Evolutionary conservation across 2,888 invertebrate species (phyloP).

Genomic region (Cephus runcator): DNA sequence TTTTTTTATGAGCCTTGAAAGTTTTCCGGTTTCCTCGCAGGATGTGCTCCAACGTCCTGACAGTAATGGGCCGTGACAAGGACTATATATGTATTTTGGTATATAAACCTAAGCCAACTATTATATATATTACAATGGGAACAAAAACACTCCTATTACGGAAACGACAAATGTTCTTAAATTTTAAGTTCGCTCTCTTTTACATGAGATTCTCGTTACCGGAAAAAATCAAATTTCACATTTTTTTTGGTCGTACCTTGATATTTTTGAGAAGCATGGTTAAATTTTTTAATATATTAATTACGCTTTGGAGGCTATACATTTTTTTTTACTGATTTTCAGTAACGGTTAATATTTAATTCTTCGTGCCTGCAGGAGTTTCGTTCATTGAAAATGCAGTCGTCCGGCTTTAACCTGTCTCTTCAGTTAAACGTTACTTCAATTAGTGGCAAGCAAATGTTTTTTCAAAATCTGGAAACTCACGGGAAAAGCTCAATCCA

Average conservation of each 20-base stretch:
- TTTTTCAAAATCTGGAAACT: not conserved
- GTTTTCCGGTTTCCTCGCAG: not conserved
- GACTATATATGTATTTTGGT: not conserved
- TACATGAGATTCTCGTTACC: not conserved
- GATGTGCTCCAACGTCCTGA: not conserved
- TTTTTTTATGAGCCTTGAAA: not conserved
- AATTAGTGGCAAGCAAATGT: not conserved
- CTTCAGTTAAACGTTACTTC: not conserved
- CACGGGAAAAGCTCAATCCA: not conserved
- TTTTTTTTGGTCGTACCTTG: too few species aligned
- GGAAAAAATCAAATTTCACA: not conserved
- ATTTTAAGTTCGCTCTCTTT: not conserved
- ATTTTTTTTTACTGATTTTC: not conserved
- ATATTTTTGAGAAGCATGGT: too few species aligned
- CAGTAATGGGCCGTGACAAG: not conserved
- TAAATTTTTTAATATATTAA: not conserved
- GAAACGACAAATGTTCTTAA: not conserved
- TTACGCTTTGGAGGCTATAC: not conserved
- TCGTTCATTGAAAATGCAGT: not conserved
- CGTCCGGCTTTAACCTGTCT: not conserved
- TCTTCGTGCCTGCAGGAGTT: not conserved
- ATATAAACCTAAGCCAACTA: not conserved
- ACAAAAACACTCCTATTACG: constrained; percentile 26
- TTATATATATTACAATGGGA: constrained; percentile 15
- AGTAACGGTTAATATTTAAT: not conserved